phyloP scores from a whole-genome alignment of 2,888 invertebrate species.

The Catonia carolina region DNA sequence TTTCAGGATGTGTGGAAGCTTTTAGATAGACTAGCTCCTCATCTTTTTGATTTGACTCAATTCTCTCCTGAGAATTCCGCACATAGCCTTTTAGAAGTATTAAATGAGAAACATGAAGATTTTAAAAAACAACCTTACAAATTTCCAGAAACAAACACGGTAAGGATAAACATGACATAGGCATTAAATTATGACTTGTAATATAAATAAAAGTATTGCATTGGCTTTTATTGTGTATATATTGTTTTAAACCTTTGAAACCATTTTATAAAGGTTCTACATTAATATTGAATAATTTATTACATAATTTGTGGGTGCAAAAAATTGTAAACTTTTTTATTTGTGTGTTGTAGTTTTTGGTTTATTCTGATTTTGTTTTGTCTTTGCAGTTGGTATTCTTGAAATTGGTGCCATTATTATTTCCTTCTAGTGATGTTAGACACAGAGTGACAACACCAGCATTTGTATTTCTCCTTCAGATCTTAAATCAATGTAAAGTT shows the following conservation, averaged over 20 bases:
- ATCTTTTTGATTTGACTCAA: slow-evolving; percentile 61
- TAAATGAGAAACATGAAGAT: slow-evolving; percentile 63
- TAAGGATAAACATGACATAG: slow-evolving; percentile 31
- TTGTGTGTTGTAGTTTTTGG: too few species aligned
- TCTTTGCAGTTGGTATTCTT: slow-evolving; percentile 65
- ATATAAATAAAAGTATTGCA: slow-evolving; percentile 4
- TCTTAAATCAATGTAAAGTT: slow-evolving; percentile 59
- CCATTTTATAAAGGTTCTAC: too few species aligned
- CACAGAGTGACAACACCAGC: slow-evolving; percentile 86
- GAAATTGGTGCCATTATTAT: slow-evolving; percentile 72
- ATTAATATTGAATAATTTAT: too few species aligned
- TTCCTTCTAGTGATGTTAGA: slow-evolving; percentile 83
- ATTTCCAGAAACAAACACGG: slow-evolving; percentile 59
- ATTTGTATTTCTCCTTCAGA: slow-evolving; percentile 73
- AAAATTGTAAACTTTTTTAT: too few species aligned
- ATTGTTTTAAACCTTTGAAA: too few species aligned
- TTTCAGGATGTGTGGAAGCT: slow-evolving; percentile 34
- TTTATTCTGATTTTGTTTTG: too few species aligned
- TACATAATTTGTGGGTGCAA: too few species aligned
- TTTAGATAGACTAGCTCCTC: slow-evolving; percentile 43
- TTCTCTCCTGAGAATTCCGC: slow-evolving; percentile 62
- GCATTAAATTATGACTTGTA: too few species aligned
- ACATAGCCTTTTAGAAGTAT: slow-evolving; percentile 56
- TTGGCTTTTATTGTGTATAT: too few species aligned
- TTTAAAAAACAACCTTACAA: slow-evolving; percentile 53